Base-by-base conservation (phyloP, 2,113 vertebrate genomes). In the Anguilla japonica region DNA sequence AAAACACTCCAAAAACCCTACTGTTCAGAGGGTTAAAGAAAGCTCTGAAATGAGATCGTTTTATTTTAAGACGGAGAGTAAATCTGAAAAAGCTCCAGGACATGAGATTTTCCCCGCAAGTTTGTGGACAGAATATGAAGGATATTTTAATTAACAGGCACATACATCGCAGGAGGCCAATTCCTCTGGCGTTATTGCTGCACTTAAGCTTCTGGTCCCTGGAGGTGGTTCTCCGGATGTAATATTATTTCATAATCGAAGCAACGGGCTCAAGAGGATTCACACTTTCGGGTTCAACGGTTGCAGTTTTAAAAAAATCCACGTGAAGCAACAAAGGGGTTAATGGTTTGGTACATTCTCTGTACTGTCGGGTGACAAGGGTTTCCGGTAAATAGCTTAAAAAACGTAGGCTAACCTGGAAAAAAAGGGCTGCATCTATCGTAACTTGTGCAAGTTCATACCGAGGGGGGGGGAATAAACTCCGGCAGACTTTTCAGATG, bases 381-480 rank as follows among this genome's bases (percentile, higher is more conserved):
- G 41, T 86, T 63, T 26, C 56, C 1, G n/a, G 26, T 22, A 39
- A 67, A 82, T 86, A 86, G 63, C 81, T 53, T 81, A 86, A 78
- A 86, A 22, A 40, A 67, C 40, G 9, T 9, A 14, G 7, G 8
- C 7, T 13, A 53, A 79, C 60, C 26, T 82, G 56, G 79, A 81
- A 86, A n/a, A 81, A 86, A 41, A 67, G 13, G 13, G 46, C 75
- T 56, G 13, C 41, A 41, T 53, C 79, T 81, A 40, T 67, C 22
- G 34, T 71, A 43, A 26, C 40, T 67, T 22, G 63, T 16, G 60
- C 63, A 57, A 14, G 79, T 86, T 86, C 56, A 39, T 86, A 86
- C 81, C 80, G 60, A 40, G 26, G 57, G 43, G 11, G 2, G 50
- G 50, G 50, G 8, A 86, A 63, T 86, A 85, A 34, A 34, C 43